phyloP scores from a whole-genome alignment of 2,888 invertebrate genomes.

The Abrostola tripartita region DNA sequence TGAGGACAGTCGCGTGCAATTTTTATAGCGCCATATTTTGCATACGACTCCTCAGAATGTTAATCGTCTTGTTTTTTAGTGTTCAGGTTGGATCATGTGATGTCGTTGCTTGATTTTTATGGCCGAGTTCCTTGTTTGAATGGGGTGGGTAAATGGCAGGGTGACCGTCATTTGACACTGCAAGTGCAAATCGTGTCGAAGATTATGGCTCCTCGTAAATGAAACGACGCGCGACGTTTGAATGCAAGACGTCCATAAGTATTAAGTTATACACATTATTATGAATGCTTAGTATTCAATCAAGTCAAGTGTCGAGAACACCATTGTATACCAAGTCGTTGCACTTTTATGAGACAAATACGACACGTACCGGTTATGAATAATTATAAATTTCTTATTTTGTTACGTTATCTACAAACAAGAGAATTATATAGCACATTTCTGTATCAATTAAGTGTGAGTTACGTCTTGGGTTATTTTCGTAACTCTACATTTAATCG shows the following conservation, averaged over 20 bases:
- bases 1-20: conserved; percentile 34
- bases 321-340: conserved; percentile 20
- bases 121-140: conserved; percentile 31
- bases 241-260: conserved; percentile 12
- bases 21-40: conserved; percentile 49
- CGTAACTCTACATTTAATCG: conserved; percentile 17
- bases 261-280: conserved; percentile 30
- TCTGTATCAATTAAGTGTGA: conserved; percentile 1
- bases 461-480: conserved; percentile 1
- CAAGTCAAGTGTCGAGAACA: conserved; percentile 21
- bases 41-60: conserved; percentile 61
- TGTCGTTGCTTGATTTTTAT: conserved; percentile 33
- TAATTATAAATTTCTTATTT: neutral
- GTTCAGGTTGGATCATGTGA: conserved; percentile 34
- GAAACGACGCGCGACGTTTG: conserved; percentile 15
- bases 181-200: conserved; percentile 9
- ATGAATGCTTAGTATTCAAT: neutral
- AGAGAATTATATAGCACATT: neutral
- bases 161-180: conserved; percentile 25
- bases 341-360: conserved; percentile 10
- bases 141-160: conserved; percentile 10
- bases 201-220: conserved; percentile 2
- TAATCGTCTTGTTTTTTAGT: conserved; percentile 65
- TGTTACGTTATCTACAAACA: no score
- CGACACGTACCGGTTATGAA: neutral